Percentiles rank a stretch among this genome's conserved stretches.
Conservation (phyloP, 2,888 invertebrate species). For the Pediacus dermestoides region DNA sequence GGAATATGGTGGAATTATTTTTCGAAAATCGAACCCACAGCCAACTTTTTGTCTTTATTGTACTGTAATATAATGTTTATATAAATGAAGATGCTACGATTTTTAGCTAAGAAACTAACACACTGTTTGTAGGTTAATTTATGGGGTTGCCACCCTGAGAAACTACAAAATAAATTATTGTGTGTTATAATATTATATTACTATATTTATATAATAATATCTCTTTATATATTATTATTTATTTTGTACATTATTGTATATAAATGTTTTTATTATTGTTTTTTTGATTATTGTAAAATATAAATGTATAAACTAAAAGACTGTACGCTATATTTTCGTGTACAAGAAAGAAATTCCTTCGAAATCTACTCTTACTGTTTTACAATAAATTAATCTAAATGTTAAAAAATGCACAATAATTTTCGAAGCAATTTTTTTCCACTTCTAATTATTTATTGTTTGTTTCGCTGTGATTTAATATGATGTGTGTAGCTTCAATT, state of each 20-base stretch:
- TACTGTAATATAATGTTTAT: slow-evolving; percentile 37
- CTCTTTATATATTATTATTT: slow-evolving; percentile 23
- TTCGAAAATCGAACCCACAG: no score
- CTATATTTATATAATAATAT: slow-evolving; percentile 14
- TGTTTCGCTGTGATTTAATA: slow-evolving; percentile 16
- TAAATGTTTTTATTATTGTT: slow-evolving; percentile 40
- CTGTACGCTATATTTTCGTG: slow-evolving; percentile 30
- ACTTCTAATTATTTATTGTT: slow-evolving; percentile 5
- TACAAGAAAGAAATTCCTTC: no score
- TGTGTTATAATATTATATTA: neutral
- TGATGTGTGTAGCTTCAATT: slow-evolving; percentile 9
- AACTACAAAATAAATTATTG: slow-evolving; percentile 5
- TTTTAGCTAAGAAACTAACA: slow-evolving; percentile 13
- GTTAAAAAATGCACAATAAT: slow-evolving; percentile 18
- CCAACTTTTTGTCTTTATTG: slow-evolving; percentile 33
- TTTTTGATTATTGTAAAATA: slow-evolving; percentile 31
- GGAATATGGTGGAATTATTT: no score
- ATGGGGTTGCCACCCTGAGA: no score
- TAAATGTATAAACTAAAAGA: slow-evolving; percentile 37
- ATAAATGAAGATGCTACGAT: slow-evolving; percentile 19
- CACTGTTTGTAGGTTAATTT: no score
- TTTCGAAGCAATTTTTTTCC: slow-evolving; percentile 12
- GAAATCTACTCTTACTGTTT: no score
- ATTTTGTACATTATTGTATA: slow-evolving; percentile 40
- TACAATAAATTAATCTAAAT: no score